A percentile compares a stretch with the other conserved stretches of the same genome.
phyloP scores from a whole-genome alignment of 2,888 invertebrate species.

The Conomelus anceps region DNA sequence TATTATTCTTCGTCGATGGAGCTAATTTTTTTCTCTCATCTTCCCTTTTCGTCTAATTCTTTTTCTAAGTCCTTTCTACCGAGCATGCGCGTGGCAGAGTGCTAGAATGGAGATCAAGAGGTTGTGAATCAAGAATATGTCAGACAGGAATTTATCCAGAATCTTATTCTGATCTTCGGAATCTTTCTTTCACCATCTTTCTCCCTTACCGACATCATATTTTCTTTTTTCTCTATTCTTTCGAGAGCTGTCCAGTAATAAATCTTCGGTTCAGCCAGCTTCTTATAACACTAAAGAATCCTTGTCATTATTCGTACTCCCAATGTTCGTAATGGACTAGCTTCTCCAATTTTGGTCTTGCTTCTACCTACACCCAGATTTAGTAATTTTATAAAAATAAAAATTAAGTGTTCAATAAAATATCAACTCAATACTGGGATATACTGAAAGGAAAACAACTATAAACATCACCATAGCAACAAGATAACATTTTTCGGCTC shows the following conservation, averaged over 20 bases:
- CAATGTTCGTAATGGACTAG: not conserved
- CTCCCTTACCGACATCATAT: not conserved
- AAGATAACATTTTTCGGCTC: too few relatives aligned
- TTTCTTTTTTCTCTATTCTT: not conserved
- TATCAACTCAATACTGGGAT: too few relatives aligned
- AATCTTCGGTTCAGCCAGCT: not conserved
- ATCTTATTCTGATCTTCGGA: not conserved
- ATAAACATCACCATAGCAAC: too few relatives aligned
- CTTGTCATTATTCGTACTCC: not conserved
- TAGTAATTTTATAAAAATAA: too few relatives aligned
- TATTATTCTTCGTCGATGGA: not conserved
- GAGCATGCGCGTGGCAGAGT: not conserved
- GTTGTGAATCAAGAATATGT: slow-evolving; percentile 11
- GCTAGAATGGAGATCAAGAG: slow-evolving; percentile 1
- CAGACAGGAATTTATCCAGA: slow-evolving; percentile 4
- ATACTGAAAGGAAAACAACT: too few relatives aligned
- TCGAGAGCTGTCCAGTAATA: not conserved
- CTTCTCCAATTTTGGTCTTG: not conserved
- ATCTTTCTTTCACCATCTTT: too few relatives aligned
- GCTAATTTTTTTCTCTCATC: not conserved
- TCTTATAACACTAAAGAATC: not conserved
- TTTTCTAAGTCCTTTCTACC: not conserved
- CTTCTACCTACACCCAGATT: not conserved
- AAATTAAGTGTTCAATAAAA: too few relatives aligned
- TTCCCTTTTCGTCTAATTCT: not conserved